phyloP scores from a whole-genome alignment of 2,888 invertebrate genomes.

The Drosophila infuscata region DNA sequence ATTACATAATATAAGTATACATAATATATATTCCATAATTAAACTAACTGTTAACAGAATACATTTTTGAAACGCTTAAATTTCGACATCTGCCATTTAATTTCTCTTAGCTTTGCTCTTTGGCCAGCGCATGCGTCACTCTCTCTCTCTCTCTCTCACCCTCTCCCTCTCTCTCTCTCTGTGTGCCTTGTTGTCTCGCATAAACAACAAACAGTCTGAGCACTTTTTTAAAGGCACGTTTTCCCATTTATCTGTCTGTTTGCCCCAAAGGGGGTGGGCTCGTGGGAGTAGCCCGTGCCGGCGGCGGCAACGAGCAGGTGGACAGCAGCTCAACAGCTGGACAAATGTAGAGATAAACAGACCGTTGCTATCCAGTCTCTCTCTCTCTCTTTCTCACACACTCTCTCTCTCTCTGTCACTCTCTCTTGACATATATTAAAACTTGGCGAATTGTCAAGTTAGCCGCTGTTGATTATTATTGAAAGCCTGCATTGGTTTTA shows the following conservation, averaged over 20 bases:
- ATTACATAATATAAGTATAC: too few species aligned
- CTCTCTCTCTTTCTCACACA: neutral
- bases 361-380: slow-evolving; percentile 16
- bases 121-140: slow-evolving; percentile 26
- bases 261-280: slow-evolving; percentile 36
- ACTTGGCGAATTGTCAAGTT: slow-evolving; percentile 51
- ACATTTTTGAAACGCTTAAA: neutral
- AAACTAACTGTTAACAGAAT: neutral
- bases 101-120: slow-evolving; percentile 18
- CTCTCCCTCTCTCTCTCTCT: neutral
- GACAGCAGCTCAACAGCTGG: slow-evolving; percentile 55
- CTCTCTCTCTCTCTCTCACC: neutral
- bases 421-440: slow-evolving; percentile 55
- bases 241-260: slow-evolving; percentile 50
- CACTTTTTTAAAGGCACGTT: slow-evolving; percentile 46
- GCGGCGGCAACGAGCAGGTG: slow-evolving; percentile 24
- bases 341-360: slow-evolving; percentile 48
- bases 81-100: neutral
- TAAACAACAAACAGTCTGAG: slow-evolving; percentile 49
- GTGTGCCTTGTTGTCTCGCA: slow-evolving; percentile 19
- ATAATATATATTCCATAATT: neutral
- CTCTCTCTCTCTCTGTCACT: neutral
- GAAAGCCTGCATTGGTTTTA: slow-evolving; percentile 54
- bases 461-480: slow-evolving; percentile 61
- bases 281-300: slow-evolving; percentile 66